phyloP scores from a whole-genome alignment of 2,113 vertebrate species.

The Ranitomeya imitator region DNA sequence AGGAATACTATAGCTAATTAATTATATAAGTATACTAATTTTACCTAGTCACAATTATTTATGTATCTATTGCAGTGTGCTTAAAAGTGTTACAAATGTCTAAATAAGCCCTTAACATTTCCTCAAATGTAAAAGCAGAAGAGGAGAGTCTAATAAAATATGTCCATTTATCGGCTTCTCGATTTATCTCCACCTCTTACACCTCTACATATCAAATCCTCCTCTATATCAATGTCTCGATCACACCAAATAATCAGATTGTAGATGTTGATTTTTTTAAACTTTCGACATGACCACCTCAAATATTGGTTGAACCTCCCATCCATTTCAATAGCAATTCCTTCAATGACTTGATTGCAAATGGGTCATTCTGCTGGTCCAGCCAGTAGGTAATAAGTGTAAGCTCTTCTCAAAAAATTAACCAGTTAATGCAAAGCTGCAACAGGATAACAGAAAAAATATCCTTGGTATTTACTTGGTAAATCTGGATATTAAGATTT shows the following conservation, averaged over 20 bases:
- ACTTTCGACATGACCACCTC: neutral
- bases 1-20: constrained; percentile 49
- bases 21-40: constrained; percentile 54
- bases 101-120: constrained; percentile 58
- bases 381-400: constrained; percentile 48
- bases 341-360: constrained; percentile 43
- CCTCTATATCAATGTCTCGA: constrained; percentile 9
- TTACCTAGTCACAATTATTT: constrained; percentile 50
- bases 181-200: constrained; percentile 18
- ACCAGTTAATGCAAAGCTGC: constrained; percentile 47
- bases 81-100: constrained; percentile 55
- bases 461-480: constrained; percentile 35
- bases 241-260: neutral
- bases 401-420: constrained; percentile 39
- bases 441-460: constrained; percentile 36
- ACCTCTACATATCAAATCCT: constrained; percentile 1
- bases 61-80: constrained; percentile 58
- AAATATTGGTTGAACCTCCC: constrained; percentile 27
- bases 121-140: constrained; percentile 43
- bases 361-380: constrained; percentile 53
- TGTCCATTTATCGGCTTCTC: constrained; percentile 27
- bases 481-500: constrained; percentile 43
- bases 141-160: constrained; percentile 43
- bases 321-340: constrained; percentile 2
- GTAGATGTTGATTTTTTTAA: neutral